Percentiles rank a stretch among this genome's conserved stretches.
Evolutionary conservation across 2,113 vertebrate species (phyloP).

Genomic region (Ceyx melanurus): DNA sequence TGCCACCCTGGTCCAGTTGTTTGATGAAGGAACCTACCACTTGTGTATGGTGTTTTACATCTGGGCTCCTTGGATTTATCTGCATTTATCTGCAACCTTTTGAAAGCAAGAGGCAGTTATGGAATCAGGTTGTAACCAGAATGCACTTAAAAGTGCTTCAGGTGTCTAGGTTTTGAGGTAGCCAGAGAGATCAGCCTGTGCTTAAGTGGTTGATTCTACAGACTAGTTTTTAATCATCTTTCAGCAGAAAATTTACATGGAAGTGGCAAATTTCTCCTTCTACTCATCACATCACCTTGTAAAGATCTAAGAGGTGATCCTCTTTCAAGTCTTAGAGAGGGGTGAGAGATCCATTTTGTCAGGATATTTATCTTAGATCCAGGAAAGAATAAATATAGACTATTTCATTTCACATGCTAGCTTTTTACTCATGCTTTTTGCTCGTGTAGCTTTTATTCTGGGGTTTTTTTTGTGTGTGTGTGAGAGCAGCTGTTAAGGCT

Average conservation of each 20-base stretch:
- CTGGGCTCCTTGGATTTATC: neutral
- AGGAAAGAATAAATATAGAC: neutral
- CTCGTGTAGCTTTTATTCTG: neutral
- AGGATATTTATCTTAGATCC: accelerated
- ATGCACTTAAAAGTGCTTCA: neutral
- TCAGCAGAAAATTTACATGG: neutral
- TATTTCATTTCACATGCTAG: neutral
- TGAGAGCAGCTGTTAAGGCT: neutral
- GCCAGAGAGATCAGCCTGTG: neutral
- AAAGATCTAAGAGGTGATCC: neutral
- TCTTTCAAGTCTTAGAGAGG: neutral
- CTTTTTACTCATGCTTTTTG: neutral
- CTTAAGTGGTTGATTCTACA: neutral
- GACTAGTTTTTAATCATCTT: neutral
- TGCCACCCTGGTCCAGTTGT: neutral
- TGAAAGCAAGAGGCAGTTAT: neutral
- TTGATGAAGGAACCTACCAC: neutral
- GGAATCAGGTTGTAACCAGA: neutral
- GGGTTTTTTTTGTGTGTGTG: neutral
- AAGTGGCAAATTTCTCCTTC: neutral
- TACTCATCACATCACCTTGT: neutral
- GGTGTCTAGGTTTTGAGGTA: neutral
- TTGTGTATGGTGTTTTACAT: neutral
- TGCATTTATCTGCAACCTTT: neutral
- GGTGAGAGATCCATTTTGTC: neutral